Base-by-base conservation (phyloP, 2,113 vertebrate species). In the Crypturellus undulatus region DNA sequence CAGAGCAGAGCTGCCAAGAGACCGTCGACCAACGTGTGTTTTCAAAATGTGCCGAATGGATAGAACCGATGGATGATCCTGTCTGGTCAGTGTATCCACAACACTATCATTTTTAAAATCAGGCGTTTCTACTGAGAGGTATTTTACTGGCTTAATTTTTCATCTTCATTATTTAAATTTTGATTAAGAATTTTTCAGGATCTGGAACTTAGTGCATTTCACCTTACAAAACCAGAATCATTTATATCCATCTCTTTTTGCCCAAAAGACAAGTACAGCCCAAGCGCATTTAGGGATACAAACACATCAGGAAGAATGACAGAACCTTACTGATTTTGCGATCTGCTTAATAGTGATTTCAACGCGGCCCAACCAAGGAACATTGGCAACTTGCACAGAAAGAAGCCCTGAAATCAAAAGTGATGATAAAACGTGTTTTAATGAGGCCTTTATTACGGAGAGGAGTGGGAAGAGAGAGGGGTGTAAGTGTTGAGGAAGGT, bases 401-500 rank as follows among this genome's bases (percentile, higher is more conserved):
- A 89, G 63, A 96, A 58, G 96, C 96, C 84, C 94, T 94, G 52
- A 93, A 92, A 91, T 96, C 94, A 96, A 84, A 90, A 76, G 85
- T 54, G 96, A 90, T 95, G 89, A 90, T 69, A 89, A 96, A 96
- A 96, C 68, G 94, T 88, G 84, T 90, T 96, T 96, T 94, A 93
- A 96, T 84, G 70, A 89, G 64, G 83, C 94, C 84, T 97, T 97
- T 96, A 96, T 96, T 96, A 94, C 11, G 93, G 81, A 90, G n/a
- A 84, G 79, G 70, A 81, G 51, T 24, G 47, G 75, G 43, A 80
- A 76, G 71, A 77, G 90, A 70, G 67, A 92, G 51, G 38, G 51
- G 63, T 21, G 80, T 54, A 59, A 67, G 76, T 67, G 84, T 45
- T 68, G 89, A 77, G 89, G 79, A 93, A 49, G 43, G 62, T 18